Evolutionary conservation across 2,888 invertebrate species (phyloP), one percentile per base, ranked within the genome.

Genomic region (Congeria kusceri): DNA sequence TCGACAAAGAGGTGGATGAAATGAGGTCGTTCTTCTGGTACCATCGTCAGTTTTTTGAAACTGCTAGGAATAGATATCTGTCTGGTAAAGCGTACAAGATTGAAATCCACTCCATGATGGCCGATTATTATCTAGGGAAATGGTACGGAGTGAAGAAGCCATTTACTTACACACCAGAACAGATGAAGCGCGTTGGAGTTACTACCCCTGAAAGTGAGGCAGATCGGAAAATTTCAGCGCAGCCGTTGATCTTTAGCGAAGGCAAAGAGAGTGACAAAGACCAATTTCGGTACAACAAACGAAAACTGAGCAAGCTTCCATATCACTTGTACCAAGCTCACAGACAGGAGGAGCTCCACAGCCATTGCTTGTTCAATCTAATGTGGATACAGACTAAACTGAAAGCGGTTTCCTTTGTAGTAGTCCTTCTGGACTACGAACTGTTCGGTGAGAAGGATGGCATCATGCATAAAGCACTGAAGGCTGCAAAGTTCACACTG

Each of bases 311-410:
- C 68, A 90, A 92, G 73, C 76, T 93, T 47, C 93, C 92, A 4
- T 91, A 85, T 76, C 91, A 92, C 62, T 85, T 92, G 29, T 83
- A 84, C 29, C 78, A 86, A 39, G 88, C 89, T 27, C 70, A 81
- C 18, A 81, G 90, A 64, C 97, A 97, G 91, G 96, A 96, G 69
- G 98, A 98, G 93, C 94, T 99, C 13, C 98, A 97, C 91, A 96
- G 96, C 44, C 95, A 97, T 90, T 98, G 99, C 0, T 95, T 99
- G 0, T 99, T 99, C 94, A 98, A 98, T 94, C 99, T 98, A 92
- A 96, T 97, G 90, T 99, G 98, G 98, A 95, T 99, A 0, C 97
- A 98, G 92, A 98, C 98, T 0, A 99, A 99, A 92, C 95, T 98
- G 0, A 96, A 96, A 84, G 97, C 98, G 88, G 98, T 98, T 89